phyloP scores from a whole-genome alignment of 2,888 invertebrate genomes.

The Andrena dorsata region DNA sequence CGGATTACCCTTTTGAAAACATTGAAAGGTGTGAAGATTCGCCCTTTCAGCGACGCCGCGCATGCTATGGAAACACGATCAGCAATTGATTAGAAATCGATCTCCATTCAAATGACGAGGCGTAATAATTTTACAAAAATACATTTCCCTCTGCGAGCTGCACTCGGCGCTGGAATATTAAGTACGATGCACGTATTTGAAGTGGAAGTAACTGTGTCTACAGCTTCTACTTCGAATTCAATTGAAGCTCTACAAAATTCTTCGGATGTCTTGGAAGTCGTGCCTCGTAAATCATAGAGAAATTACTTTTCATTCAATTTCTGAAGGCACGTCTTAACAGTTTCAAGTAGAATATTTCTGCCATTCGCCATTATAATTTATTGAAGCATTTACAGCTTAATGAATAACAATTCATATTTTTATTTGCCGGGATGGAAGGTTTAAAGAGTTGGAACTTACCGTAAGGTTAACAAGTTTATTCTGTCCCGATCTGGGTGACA shows the following conservation, averaged over 20 bases:
- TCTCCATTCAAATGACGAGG: slow-evolving; percentile 2
- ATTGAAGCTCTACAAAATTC: neutral
- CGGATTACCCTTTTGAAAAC: slow-evolving; percentile 68
- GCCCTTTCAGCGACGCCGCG: slow-evolving; percentile 30
- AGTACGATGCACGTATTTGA: neutral
- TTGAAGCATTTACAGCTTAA: no score
- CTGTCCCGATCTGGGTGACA: no score
- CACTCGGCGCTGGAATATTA: neutral
- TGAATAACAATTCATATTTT: no score
- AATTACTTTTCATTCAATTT: no score
- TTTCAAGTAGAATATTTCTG: no score
- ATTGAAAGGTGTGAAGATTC: slow-evolving; percentile 67
- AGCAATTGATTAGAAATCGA: slow-evolving; percentile 43
- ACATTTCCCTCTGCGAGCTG: neutral
- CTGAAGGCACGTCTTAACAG: no score
- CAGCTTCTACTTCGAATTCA: neutral
- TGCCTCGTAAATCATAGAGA: no score
- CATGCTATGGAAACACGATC: slow-evolving; percentile 33
- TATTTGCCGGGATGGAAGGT: no score
- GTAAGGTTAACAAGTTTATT: no score
- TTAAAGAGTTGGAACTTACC: no score
- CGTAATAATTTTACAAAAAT: neutral
- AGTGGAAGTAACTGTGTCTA: neutral
- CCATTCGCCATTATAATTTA: no score
- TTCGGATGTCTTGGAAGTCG: no score